Evolutionary conservation across 2,888 invertebrate genomes (phyloP).

Genomic region (Plagodis pulveraria): DNA sequence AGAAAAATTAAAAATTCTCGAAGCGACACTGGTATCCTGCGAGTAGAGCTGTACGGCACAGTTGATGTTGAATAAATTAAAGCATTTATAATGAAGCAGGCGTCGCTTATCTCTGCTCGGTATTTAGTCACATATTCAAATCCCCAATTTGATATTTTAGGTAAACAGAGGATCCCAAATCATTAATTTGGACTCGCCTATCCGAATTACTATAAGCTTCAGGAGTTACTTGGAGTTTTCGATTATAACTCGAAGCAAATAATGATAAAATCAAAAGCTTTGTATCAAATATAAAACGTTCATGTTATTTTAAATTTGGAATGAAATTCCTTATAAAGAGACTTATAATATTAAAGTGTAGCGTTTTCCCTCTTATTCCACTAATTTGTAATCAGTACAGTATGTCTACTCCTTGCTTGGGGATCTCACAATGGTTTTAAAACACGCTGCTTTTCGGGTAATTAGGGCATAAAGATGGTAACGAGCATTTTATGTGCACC

Average conservation of each 20-base stretch:
- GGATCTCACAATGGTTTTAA: too few relatives aligned
- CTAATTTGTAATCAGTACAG: too few relatives aligned
- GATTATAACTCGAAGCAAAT: slow-evolving; percentile 28
- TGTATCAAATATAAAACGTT: too few relatives aligned
- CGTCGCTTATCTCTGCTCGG: slow-evolving; percentile 41
- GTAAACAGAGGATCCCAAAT: slow-evolving; percentile 45
- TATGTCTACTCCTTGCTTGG: too few relatives aligned
- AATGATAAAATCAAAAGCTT: too few relatives aligned
- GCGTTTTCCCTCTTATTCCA: too few relatives aligned
- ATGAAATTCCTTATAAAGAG: too few relatives aligned
- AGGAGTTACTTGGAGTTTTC: slow-evolving; percentile 35
- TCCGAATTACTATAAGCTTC: slow-evolving; percentile 38
- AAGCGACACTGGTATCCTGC: neutral
- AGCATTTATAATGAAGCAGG: slow-evolving; percentile 37
- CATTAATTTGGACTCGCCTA: slow-evolving; percentile 43
- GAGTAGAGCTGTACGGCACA: neutral
- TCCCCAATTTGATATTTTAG: slow-evolving; percentile 50
- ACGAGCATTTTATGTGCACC: too few relatives aligned
- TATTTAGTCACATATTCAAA: slow-evolving; percentile 47
- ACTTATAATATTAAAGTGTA: too few relatives aligned
- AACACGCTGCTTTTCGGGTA: too few relatives aligned
- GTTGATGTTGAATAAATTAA: slow-evolving; percentile 27
- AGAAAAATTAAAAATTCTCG: neutral
- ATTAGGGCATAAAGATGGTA: too few relatives aligned
- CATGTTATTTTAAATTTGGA: too few relatives aligned